These are phyloP conservation scores for Metopolophium dirhodum DNA, from an alignment of 1,140 invertebrate genomes.

Conservation along the genomic window DNA sequence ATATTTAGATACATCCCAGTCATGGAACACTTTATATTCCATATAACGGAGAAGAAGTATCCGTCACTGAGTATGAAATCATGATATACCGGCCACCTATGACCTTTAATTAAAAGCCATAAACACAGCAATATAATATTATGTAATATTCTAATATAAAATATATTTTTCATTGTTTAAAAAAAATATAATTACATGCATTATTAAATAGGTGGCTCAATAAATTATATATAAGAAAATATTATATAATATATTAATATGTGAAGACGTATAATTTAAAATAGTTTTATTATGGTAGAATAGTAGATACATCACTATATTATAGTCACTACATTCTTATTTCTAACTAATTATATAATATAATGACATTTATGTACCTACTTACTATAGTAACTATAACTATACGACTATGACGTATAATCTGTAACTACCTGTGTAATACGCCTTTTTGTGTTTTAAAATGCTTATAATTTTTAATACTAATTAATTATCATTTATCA, in stretches of 20 bases:
- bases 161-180: neutral
- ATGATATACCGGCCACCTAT: slow-evolving; percentile 64
- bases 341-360: no score
- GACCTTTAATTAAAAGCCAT: neutral
- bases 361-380: no score
- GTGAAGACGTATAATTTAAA: neutral
- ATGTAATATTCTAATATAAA: neutral
- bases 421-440: neutral
- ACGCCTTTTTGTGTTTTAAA: neutral
- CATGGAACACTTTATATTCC: slow-evolving; percentile 77
- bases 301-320: neutral
- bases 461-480: neutral
- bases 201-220: neutral
- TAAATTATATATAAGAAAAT: neutral
- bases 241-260: no score
- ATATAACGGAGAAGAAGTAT: slow-evolving; percentile 73
- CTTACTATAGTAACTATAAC: no score
- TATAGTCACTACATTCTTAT: no score
- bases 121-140: neutral
- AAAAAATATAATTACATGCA: neutral
- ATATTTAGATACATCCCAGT: slow-evolving; percentile 72
- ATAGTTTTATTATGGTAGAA: neutral
- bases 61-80: slow-evolving; percentile 78
- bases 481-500: neutral
- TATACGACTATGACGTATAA: neutral